phyloP scores from a whole-genome alignment of 1,140 invertebrate genomes.

The Daktulosphaira vitifoliae region DNA sequence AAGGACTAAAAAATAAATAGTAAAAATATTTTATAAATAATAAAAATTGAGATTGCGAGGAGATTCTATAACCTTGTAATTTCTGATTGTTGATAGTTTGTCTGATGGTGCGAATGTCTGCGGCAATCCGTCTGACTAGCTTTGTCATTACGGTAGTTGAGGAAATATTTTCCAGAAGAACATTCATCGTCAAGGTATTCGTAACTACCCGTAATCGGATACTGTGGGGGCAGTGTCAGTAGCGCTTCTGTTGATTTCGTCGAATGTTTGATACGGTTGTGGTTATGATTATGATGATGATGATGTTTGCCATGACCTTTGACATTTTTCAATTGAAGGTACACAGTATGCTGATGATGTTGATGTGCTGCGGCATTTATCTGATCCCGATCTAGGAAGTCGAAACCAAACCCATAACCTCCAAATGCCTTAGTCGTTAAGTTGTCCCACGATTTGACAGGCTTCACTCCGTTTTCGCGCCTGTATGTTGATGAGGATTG shows the following conservation, averaged over 20 bases:
- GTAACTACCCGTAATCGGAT: conserved; percentile 54
- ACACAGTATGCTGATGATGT: conserved; percentile 24
- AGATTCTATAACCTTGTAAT: conserved; percentile 44
- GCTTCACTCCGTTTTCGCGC: conserved; percentile 53
- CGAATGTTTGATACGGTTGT: conserved; percentile 40
- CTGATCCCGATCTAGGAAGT: conserved; percentile 45
- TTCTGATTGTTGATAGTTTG: conserved; percentile 43
- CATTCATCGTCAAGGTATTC: conserved; percentile 52
- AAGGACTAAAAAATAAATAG: too few species aligned
- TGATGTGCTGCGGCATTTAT: conserved; percentile 29
- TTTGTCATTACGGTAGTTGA: conserved; percentile 41
- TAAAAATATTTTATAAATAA: too few species aligned
- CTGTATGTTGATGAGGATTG: conserved; percentile 34
- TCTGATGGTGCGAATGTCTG: conserved; percentile 38
- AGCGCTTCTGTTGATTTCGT: conserved; percentile 72
- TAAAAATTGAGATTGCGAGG: too few species aligned
- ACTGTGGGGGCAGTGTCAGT: conserved; percentile 52
- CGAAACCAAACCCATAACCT: conserved; percentile 74
- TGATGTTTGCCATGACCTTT: conserved; percentile 1
- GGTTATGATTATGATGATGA: conserved; percentile 8
- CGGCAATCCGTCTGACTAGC: conserved; percentile 46
- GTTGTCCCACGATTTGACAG: conserved; percentile 75
- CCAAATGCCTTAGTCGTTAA: conserved; percentile 70
- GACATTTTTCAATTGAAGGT: conserved; percentile 4
- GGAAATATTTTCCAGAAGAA: conserved; percentile 34